A percentile compares a stretch with the other conserved stretches of the same genome.
These are phyloP conservation scores for Apostichopus parvimensis DNA, from an alignment of 35 echinoderm and acorn worm genomes.

Conservation along the genomic window DNA sequence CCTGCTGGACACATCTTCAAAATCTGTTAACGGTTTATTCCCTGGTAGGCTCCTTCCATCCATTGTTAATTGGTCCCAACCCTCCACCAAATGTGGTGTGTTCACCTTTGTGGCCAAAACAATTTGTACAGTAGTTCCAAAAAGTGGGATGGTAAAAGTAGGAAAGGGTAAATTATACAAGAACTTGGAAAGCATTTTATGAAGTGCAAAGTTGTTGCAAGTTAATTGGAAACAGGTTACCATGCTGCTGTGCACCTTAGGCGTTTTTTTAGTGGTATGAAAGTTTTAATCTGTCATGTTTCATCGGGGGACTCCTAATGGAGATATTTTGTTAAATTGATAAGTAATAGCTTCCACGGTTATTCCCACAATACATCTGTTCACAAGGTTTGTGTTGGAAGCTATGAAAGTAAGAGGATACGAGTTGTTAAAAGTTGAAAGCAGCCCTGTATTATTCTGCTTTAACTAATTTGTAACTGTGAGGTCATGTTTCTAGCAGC, in stretches of 20 bases:
- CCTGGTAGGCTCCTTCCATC: not conserved
- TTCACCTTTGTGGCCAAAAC: not conserved
- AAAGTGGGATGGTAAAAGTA: no score
- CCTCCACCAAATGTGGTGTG: not conserved
- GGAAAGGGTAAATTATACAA: not conserved
- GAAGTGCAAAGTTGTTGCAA: not conserved
- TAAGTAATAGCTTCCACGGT: slow-evolving; percentile 5
- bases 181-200: not conserved
- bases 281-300: not conserved
- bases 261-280: not conserved
- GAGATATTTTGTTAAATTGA: slow-evolving; percentile 4
- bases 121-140: no score
- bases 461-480: no score
- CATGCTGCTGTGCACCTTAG: not conserved
- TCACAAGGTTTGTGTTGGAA: no score
- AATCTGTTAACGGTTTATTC: slow-evolving; percentile 1
- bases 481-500: no score
- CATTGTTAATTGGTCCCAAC: not conserved
- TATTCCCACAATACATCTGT: not conserved
- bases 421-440: no score
- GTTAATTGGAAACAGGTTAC: slow-evolving; percentile 11
- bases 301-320: not conserved
- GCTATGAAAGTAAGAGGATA: no score
- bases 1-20: not conserved
- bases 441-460: no score